Evolutionary conservation across 2,797 vertebrate species (phyloP).

Genomic region (Paedocypris micromegethes): DNA sequence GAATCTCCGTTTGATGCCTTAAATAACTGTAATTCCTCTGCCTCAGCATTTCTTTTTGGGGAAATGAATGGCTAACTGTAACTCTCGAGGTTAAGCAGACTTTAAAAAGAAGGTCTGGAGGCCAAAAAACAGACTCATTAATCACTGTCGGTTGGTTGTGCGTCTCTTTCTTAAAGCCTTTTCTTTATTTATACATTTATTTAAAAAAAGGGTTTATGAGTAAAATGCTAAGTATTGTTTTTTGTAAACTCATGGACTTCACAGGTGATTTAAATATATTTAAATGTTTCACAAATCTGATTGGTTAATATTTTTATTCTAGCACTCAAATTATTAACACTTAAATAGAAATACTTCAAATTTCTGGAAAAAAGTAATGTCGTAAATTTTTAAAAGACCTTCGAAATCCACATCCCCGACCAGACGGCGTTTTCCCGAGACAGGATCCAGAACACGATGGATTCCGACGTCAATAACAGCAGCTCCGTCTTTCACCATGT

Average conservation of each 20-base stretch:
- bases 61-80: too few species aligned
- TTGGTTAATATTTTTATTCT: too few species aligned
- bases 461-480: conserved; percentile 90
- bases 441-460: conserved; percentile 76
- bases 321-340: not conserved
- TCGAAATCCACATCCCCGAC: conserved; percentile 91
- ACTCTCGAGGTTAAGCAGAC: too few species aligned
- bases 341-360: not conserved
- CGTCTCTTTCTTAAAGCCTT: too few species aligned
- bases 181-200: too few species aligned
- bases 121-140: not conserved
- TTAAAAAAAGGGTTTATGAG: too few species aligned
- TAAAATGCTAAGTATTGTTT: too few species aligned
- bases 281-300: too few species aligned
- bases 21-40: conserved; percentile 6
- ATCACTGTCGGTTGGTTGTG: too few species aligned
- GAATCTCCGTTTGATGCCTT: not conserved
- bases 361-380: not conserved
- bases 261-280: too few species aligned
- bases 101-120: too few species aligned
- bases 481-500: conserved; percentile 88
- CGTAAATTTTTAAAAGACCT: conserved; percentile 52
- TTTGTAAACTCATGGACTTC: too few species aligned
- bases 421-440: conserved; percentile 76
- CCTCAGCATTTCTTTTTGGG: conserved; percentile 6